Percentiles rank a stretch among this genome's conserved stretches.
phyloP scores from a whole-genome alignment of 1,140 invertebrate genomes.

The Scaptodrosophila lebanonensis region DNA sequence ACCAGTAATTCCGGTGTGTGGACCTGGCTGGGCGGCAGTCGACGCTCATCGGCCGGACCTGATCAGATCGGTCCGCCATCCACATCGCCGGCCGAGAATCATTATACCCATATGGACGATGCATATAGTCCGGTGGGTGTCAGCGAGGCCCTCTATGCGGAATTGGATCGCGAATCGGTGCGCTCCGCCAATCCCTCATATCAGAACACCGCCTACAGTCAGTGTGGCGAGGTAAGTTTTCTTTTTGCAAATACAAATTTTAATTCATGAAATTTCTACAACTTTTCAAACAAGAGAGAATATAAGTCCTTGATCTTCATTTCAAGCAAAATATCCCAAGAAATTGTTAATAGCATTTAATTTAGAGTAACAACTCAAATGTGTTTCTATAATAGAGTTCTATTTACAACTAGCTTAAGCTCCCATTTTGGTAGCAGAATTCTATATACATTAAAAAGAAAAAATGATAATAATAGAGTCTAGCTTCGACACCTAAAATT shows the following conservation, averaged over 20 bases:
- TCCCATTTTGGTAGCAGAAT: no score
- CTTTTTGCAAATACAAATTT: no score
- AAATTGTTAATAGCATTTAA: neutral
- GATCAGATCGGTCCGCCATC: constrained; percentile 77
- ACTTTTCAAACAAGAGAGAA: no score
- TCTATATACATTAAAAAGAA: no score
- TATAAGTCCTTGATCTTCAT: no score
- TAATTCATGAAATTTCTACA: no score
- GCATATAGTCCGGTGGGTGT: constrained; percentile 79
- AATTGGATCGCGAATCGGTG: constrained; percentile 80
- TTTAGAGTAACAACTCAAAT: no score
- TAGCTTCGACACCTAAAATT: no score
- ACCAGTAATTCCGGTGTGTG: constrained; percentile 82
- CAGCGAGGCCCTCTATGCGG: constrained; percentile 82
- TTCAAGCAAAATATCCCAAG: neutral
- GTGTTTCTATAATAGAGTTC: no score
- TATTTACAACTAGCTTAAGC: no score
- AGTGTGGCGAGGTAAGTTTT: constrained; percentile 79
- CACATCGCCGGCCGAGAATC: constrained; percentile 81
- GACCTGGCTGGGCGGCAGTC: constrained; percentile 82
- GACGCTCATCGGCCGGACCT: constrained; percentile 77
- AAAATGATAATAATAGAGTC: no score
- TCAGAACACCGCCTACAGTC: constrained; percentile 84
- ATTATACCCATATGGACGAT: constrained; percentile 85
- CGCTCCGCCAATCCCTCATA: constrained; percentile 81